Conservation (phyloP, 2,113 vertebrate species). For the Spheniscus mendiculus region DNA sequence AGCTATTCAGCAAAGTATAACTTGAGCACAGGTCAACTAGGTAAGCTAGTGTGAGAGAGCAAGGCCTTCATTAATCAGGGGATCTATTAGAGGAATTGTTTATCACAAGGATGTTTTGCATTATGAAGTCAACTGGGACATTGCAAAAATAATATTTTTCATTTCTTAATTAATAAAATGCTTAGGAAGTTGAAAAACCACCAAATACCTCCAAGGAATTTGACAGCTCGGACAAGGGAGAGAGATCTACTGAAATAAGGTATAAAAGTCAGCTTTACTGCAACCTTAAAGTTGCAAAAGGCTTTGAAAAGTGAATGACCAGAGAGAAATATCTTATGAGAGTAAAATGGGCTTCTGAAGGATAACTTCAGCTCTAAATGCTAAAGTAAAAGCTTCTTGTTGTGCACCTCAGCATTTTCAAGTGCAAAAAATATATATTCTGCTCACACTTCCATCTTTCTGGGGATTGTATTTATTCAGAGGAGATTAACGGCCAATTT, state of each 20-base stretch:
- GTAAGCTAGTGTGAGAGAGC: background rate
- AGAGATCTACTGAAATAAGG: background rate
- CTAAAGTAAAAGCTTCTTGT: background rate
- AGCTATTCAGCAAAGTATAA: background rate
- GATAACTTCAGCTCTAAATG: slow-evolving; percentile 1
- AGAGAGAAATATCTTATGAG: background rate
- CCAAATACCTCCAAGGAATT: background rate
- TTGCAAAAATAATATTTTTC: background rate
- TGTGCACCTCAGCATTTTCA: slow-evolving; percentile 48
- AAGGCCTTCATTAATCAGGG: background rate
- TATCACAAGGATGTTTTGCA: background rate
- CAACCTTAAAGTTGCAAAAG: background rate
- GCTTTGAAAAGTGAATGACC: background rate
- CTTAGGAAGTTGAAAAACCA: background rate
- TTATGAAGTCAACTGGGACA: background rate
- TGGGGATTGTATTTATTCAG: slow-evolving; percentile 36
- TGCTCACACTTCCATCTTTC: background rate
- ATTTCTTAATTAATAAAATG: background rate
- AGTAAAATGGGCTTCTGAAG: slow-evolving; percentile 3
- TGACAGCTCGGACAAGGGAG: background rate
- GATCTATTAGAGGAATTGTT: background rate
- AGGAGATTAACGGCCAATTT: slow-evolving; percentile 30
- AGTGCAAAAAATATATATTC: slow-evolving; percentile 25
- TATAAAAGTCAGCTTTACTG: background rate
- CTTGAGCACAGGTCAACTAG: background rate